Base-by-base conservation (phyloP, 2,797 vertebrate genomes). In the Scomberomorus guttatus region DNA sequence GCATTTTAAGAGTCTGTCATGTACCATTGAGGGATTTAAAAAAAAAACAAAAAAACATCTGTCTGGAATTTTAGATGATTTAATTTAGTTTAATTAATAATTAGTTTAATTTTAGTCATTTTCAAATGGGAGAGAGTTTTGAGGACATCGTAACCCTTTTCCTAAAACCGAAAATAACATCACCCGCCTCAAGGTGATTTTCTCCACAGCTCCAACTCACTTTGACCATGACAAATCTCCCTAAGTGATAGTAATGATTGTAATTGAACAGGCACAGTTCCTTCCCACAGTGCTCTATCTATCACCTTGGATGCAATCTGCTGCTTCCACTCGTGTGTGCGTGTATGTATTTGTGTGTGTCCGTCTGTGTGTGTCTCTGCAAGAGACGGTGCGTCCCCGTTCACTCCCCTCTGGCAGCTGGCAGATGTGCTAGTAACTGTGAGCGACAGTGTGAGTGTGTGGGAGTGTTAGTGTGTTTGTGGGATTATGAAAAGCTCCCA, bases 221-320 rank as follows among this genome's bases (percentile, higher is more conserved):
- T 85, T 67, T 90, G 90, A 90, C 87, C 88, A 88, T 90, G 92
- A 92, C 90, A 85, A 87, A 92, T 90, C 86, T 91, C 88, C 90
- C 70, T 88, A 89, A 92, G 89, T 89, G 89, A 88, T 87, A 68
- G 88, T 93, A 90, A 93, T 92, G 92, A 90, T 94, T 90, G 87
- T 92, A 93, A 93, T 89, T 92, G 91, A 92, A 92, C 91, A 80
- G 90, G 86, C 87, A 84, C 90, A 84, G 86, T 84, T 85, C 81
- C 84, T 85, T 88, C 82, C 88, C 81, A 86, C 78, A 24, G 76
- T 84, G 87, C 85, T 86, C 85, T 74, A 88, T 93, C 92, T 86
- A 90, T 93, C 91, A 93, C 91, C 90, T 92, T 91, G 90, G 86
- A 91, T 76, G 63, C 90, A 91, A 91, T 94, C 91, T 93, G 93